These are phyloP conservation scores for Synergus itoensis DNA, from an alignment of 2,888 invertebrate genomes.

Conservation along the genomic window DNA sequence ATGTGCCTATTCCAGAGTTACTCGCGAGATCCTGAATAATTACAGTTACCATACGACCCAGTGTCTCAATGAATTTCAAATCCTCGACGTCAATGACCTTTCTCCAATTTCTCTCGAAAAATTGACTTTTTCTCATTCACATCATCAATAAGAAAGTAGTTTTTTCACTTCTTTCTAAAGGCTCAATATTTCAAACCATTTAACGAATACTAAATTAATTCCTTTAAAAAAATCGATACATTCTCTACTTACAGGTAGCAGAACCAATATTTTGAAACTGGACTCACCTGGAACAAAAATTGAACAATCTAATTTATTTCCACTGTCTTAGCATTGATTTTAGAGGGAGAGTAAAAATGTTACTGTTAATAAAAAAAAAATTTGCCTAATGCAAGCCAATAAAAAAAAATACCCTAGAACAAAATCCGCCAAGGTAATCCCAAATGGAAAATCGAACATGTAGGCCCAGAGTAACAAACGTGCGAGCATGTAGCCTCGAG, in stretches of 20 bases:
- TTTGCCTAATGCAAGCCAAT: neutral
- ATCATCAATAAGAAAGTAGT: no score
- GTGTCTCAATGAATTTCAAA: conserved; percentile 48
- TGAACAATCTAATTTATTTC: no score
- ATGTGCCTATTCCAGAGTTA: conserved; percentile 36
- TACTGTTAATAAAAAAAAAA: neutral
- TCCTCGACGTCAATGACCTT: neutral
- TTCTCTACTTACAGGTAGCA: neutral
- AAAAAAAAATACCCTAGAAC: conserved; percentile 25
- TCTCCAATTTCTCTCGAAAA: neutral
- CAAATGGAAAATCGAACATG: conserved; percentile 24
- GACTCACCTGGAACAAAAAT: no score
- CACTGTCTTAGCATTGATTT: no score
- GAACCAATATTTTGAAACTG: no score
- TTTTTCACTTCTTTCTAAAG: no score
- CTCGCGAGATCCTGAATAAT: conserved; percentile 49
- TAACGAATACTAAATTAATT: neutral
- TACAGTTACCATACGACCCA: conserved; percentile 16
- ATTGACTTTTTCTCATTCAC: neutral
- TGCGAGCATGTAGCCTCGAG: conserved; percentile 20
- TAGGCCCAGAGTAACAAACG: conserved; percentile 27
- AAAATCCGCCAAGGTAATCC: conserved; percentile 31
- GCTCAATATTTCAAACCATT: no score
- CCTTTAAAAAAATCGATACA: neutral
- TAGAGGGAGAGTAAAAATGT: no score